Conservation (phyloP, 92 coral and sea anemone genomes). For the Heteractis magnifica region DNA sequence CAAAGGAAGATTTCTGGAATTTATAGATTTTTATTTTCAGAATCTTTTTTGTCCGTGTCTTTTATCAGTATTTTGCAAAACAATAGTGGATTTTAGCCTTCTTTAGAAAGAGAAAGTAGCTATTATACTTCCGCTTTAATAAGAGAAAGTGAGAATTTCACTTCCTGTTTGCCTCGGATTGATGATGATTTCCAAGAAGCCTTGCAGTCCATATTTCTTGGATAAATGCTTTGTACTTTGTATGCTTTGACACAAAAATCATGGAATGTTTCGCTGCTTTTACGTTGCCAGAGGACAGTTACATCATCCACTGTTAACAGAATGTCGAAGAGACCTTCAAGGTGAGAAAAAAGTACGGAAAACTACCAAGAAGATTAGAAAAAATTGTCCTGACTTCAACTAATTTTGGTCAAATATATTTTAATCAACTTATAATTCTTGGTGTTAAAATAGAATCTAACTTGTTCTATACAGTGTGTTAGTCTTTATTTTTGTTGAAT, state of each 20-base stretch:
- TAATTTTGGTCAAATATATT: no score
- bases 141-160: no score
- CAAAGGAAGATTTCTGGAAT: no score
- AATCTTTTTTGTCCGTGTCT: neutral
- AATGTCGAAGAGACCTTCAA: neutral
- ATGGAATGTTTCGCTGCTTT: neutral
- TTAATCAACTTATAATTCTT: no score
- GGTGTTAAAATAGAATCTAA: no score
- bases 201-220: neutral
- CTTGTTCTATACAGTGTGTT: no score
- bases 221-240: neutral
- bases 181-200: slow-evolving; percentile 4
- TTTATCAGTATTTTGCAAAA: neutral
- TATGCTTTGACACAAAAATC: neutral
- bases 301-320: neutral
- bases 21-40: neutral
- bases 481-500: no score
- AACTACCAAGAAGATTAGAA: neutral
- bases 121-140: neutral
- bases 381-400: no score
- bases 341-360: neutral
- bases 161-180: slow-evolving; percentile 18
- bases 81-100: no score
- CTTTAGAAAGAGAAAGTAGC: no score
- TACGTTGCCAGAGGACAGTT: neutral